Evolutionary conservation across 1,140 invertebrate species (phyloP).

Genomic region (Drosophila quadrilineata): DNA sequence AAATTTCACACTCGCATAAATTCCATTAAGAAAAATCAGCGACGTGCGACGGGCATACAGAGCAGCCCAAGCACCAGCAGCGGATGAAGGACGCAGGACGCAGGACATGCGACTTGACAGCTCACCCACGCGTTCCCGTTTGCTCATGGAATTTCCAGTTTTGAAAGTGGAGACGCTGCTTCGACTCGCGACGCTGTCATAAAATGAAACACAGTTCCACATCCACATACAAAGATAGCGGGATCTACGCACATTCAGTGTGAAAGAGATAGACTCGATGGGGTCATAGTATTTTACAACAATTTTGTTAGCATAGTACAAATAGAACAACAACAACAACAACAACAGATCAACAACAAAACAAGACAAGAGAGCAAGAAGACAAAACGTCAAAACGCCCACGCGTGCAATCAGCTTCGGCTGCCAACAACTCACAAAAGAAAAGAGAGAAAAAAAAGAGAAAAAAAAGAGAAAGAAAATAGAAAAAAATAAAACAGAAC

Average conservation of each 20-base stretch:
- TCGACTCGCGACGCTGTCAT: slow-evolving; percentile 70
- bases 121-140: slow-evolving; percentile 57
- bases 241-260: neutral
- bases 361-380: slow-evolving; percentile 32
- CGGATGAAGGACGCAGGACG: neutral
- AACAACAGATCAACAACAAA: too few relatives aligned
- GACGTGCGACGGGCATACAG: slow-evolving; percentile 70
- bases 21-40: slow-evolving; percentile 79
- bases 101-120: slow-evolving; percentile 24
- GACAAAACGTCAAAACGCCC: slow-evolving; percentile 43
- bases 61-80: slow-evolving; percentile 26
- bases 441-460: too few relatives aligned
- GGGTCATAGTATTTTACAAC: slow-evolving; percentile 62
- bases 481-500: slow-evolving; percentile 40
- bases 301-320: slow-evolving; percentile 63
- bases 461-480: too few relatives aligned
- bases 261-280: slow-evolving; percentile 34
- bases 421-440: too few relatives aligned
- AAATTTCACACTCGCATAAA: slow-evolving; percentile 79
- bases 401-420: slow-evolving; percentile 61
- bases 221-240: slow-evolving; percentile 24
- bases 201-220: slow-evolving; percentile 75
- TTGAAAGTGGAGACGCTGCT: slow-evolving; percentile 71
- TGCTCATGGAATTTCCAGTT: slow-evolving; percentile 49
- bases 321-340: too few relatives aligned